Base-by-base conservation (phyloP, 1,140 invertebrate species). In the Euwallacea fornicatus region DNA sequence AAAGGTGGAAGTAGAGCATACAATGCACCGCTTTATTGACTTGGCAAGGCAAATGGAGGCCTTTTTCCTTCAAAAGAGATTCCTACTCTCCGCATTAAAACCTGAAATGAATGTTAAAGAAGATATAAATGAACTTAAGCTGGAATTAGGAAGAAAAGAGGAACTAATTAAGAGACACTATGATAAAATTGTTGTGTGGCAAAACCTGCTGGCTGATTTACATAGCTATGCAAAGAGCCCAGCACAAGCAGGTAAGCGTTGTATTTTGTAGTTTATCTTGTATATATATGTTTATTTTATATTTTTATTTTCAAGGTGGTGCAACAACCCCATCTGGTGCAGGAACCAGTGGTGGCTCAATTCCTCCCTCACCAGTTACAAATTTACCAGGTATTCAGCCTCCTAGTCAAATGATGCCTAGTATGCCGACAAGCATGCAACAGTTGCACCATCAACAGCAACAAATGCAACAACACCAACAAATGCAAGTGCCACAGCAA, bases 81-180 rank as follows among this genome's bases (percentile, higher is more conserved):
- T 97, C 78, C 83, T 97, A 0, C 83, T 98, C 2, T 96, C 95
- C 2, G 92, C 91, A 0, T 84, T 96, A 61, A 97, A 97, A 81
- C 95, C 95, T 0, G 95, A 97, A 81, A 86, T 96, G 75, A 87
- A 96, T 68, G 86, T 97, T 0, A 94, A 94, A 83, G 95, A 98
- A 83, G 95, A 97, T 79, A 94, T 94, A 75, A 88, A 86, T 69
- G 95, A 97, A 78, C 83, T 97, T 11, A 89, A 89, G 76, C 83
- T 88, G 53, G 95, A 98, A 81, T 84, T 97, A 15, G 84, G 88
- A 2, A 84, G 94, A 6, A 98, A 97, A 81, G 95, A 97, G 67
- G 90, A 93, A 63, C 82, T 98, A 0, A 85, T 98, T 6, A 90
- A 94, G 76, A 88, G 92, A 56, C 94, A 97, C 79, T 93, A 95